These are phyloP conservation scores for Agelastica alni DNA, from an alignment of 2,888 invertebrate species.

Conservation along the genomic window DNA sequence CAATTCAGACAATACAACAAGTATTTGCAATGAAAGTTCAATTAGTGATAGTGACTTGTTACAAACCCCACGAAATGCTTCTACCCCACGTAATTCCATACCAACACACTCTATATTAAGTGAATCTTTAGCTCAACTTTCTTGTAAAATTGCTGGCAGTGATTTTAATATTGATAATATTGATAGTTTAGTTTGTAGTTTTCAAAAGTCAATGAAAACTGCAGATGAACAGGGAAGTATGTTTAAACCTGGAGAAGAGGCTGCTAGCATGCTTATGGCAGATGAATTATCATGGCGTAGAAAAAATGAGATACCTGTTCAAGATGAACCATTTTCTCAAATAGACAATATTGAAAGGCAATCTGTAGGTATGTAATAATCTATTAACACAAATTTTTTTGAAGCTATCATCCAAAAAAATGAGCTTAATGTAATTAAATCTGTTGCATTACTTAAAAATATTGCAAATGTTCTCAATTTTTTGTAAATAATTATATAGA, in stretches of 20 bases:
- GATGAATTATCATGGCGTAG: conserved; percentile 57
- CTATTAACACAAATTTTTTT: too few relatives aligned
- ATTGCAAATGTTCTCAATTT: too few relatives aligned
- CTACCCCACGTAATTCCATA: conserved; percentile 45
- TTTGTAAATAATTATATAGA: too few relatives aligned
- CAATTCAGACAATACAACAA: conserved; percentile 21
- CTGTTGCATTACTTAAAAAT: too few relatives aligned
- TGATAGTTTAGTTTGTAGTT: conserved; percentile 41
- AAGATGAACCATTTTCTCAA: conserved; percentile 28
- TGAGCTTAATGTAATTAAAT: too few relatives aligned
- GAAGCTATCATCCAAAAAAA: too few relatives aligned
- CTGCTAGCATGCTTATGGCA: conserved; percentile 51
- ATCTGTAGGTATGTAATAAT: too few relatives aligned
- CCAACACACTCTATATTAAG: too few relatives aligned
- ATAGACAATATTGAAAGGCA: conserved; percentile 20
- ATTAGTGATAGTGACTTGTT: conserved; percentile 50
- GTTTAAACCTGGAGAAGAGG: conserved; percentile 51
- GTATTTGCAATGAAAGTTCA: conserved; percentile 41
- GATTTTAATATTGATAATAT: conserved; percentile 43
- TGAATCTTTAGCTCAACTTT: conserved; percentile 41
- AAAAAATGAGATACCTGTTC: conserved; percentile 43
- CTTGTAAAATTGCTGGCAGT: conserved; percentile 39
- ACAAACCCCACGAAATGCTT: conserved; percentile 39
- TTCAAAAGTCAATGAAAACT: conserved; percentile 34
- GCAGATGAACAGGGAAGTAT: conserved; percentile 31